These are phyloP conservation scores for Lamellibrachia luymesi DNA, from an alignment of 1,140 invertebrate species.

Conservation along the genomic window DNA sequence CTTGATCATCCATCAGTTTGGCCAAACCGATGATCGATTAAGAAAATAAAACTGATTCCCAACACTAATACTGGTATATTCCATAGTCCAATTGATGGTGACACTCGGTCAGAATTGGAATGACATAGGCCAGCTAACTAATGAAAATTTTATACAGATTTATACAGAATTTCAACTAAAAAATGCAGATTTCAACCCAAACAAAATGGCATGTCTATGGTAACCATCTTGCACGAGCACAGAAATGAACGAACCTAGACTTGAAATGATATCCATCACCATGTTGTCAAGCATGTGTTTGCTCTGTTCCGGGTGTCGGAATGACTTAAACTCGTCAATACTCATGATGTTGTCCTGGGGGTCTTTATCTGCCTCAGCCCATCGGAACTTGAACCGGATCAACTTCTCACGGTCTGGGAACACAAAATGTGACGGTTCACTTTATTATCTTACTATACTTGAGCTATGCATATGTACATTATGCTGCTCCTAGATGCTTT, in stretches of 20 bases:
- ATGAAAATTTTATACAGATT: neutral
- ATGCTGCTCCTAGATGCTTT: too few species aligned
- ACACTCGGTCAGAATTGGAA: too few species aligned
- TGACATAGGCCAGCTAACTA: neutral
- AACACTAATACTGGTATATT: too few species aligned
- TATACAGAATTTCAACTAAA: neutral
- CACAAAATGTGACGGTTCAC: neutral
- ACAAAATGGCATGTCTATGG: neutral
- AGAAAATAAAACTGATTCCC: too few species aligned
- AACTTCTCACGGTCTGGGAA: constrained; percentile 64
- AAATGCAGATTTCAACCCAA: neutral
- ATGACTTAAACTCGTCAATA: constrained; percentile 76
- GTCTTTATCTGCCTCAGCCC: constrained; percentile 75
- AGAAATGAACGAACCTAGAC: constrained; percentile 64
- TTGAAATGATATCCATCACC: constrained; percentile 73
- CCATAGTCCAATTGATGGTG: too few species aligned
- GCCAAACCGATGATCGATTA: too few species aligned
- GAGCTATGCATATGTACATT: too few species aligned
- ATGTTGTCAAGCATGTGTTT: constrained; percentile 70
- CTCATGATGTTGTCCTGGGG: constrained; percentile 67
- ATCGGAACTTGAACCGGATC: constrained; percentile 74
- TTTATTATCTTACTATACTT: too few species aligned
- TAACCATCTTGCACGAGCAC: neutral
- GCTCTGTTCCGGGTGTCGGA: constrained; percentile 80
- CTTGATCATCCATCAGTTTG: too few species aligned